Conservation (phyloP, 1,140 invertebrate genomes). For the Sitodiplosis mosellana region DNA sequence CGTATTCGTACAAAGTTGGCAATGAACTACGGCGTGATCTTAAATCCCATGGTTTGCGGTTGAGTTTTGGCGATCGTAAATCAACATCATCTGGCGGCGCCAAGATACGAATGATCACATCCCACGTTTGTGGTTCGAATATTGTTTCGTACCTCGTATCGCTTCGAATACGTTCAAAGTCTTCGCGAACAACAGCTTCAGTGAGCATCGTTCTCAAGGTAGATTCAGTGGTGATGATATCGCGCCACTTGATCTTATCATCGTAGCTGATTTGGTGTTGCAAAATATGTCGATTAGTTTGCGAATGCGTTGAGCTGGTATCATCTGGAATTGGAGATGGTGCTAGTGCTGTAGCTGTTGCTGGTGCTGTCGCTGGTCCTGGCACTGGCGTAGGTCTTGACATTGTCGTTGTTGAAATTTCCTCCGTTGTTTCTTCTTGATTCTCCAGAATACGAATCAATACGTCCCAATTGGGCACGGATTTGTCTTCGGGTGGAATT, state of each 20-base stretch:
- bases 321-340: conserved; percentile 11
- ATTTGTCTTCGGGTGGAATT: conserved; percentile 29
- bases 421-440: conserved; percentile 25
- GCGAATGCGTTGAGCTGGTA: conserved; percentile 16
- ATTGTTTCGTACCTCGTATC: conserved; percentile 59
- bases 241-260: conserved; percentile 67
- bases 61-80: conserved; percentile 19
- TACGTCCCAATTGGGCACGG: conserved; percentile 55
- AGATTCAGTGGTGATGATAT: conserved; percentile 76
- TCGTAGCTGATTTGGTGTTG: conserved; percentile 30
- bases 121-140: conserved; percentile 76
- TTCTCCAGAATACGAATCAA: conserved; percentile 62
- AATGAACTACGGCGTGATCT: conserved; percentile 61
- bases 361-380: no score
- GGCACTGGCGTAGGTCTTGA: no score
- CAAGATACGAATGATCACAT: conserved; percentile 76
- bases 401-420: no score
- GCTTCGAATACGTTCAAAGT: conserved; percentile 65
- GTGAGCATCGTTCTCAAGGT: conserved; percentile 58
- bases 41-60: conserved; percentile 53
- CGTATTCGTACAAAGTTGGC: conserved; percentile 73
- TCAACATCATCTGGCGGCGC: conserved; percentile 43
- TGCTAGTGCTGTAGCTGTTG: no score
- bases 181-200: conserved; percentile 64
- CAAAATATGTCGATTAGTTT: conserved; percentile 5